Evolutionary conservation across 1,140 invertebrate genomes (phyloP).

Genomic region (Procambarus clarkii): DNA sequence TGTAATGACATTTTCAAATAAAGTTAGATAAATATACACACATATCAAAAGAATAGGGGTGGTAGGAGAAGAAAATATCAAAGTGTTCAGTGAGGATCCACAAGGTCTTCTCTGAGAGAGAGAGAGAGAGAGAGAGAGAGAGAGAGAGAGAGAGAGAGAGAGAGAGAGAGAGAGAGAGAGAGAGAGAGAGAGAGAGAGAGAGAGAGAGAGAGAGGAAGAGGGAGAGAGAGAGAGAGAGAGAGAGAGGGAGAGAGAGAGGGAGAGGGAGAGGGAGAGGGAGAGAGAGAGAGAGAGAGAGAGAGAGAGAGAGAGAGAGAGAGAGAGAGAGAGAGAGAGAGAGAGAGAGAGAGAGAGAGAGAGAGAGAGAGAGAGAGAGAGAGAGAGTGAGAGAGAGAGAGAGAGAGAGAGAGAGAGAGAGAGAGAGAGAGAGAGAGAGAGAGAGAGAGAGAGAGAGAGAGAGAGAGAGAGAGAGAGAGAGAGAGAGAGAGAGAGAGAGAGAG

Average conservation of each 20-base stretch:
- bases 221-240: no score
- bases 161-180: no score
- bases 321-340: constrained; percentile 9
- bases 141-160: constrained; percentile 9
- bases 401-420: no score
- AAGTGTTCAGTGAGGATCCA: no score
- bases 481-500: constrained; percentile 10
- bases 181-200: no score
- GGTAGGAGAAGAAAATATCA: no score
- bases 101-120: not conserved
- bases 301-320: constrained; percentile 9
- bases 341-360: constrained; percentile 9
- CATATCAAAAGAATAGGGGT: no score
- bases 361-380: constrained; percentile 9
- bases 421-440: no score
- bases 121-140: constrained; percentile 9
- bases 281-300: constrained; percentile 9
- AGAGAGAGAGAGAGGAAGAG: no score
- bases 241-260: constrained; percentile 8
- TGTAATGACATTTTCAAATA: no score
- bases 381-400: constrained; percentile 5
- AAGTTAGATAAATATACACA: no score
- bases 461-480: constrained; percentile 9
- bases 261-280: constrained; percentile 9
- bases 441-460: no score